Evolutionary conservation across 2,797 vertebrate genomes (phyloP).

Genomic region (Podargus strigoides): DNA sequence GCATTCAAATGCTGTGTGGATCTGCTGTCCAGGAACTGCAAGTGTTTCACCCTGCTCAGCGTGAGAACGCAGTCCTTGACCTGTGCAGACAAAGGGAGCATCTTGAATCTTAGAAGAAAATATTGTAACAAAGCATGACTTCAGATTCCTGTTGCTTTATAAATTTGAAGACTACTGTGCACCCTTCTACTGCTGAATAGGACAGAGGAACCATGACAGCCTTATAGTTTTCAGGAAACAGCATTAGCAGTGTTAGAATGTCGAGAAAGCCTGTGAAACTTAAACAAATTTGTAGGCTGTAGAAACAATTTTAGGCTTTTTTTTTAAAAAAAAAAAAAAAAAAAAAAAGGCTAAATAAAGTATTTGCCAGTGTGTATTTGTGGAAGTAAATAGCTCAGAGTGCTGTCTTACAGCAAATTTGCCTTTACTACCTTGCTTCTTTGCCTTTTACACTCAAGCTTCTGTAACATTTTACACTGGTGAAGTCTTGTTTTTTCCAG

Average conservation of each 20-base stretch:
- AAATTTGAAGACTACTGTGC: background rate
- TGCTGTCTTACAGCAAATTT: background rate
- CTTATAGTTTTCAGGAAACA: background rate
- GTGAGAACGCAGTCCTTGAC: background rate
- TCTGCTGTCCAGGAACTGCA: background rate
- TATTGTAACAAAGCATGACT: background rate
- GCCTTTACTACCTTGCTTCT: background rate
- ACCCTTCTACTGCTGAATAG: background rate
- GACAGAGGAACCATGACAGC: background rate
- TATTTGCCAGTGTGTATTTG: background rate
- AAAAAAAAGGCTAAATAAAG: background rate
- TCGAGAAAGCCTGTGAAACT: background rate
- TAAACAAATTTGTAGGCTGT: background rate
- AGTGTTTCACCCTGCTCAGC: background rate
- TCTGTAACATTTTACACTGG: background rate
- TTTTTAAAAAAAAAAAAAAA: too few species aligned
- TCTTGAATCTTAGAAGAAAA: background rate
- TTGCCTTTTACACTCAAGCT: background rate
- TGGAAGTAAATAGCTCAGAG: background rate
- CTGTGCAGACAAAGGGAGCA: background rate
- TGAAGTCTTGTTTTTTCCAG: background rate
- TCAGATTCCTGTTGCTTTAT: background rate
- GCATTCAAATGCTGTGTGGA: background rate
- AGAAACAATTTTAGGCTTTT: background rate
- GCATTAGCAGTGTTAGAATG: background rate